Base-by-base conservation (phyloP, 1,140 invertebrate genomes). In the Rhagoletis zephyria region DNA sequence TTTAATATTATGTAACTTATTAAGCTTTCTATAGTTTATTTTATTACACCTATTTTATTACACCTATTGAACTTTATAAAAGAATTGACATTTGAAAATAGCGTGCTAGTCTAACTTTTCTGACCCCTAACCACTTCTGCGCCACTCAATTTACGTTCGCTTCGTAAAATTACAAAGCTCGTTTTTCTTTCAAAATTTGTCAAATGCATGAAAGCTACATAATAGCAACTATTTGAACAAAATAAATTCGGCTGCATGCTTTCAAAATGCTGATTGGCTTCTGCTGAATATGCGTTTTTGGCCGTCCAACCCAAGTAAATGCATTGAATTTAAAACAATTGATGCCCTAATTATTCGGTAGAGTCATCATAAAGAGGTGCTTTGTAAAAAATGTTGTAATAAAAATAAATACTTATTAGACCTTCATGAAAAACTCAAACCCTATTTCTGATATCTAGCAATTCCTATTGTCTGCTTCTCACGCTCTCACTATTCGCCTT, bases 261-360 rank as follows among this genome's bases (percentile, higher is more conserved):
- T 30, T 30, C 30, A 19, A 40, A 40, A 51, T 56, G 74, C n/a
- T 81, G 74, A 81, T 81, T 81, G 74, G 67, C 67, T 74, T 48
- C 42, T 48, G 3, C 42, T 74, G 67, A 74, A 16, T 74, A 48
- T 0, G 42, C 67, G 30, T 30, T 48, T 74, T 48, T 1, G 45
- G 67, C 40, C 12, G 67, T 45, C 12, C 45, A 5, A 74, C 61
- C 9, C 16, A 63, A 7, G 4, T 63, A 63, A 63, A 63, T 63
- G 42, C n/a, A 74, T 74, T 45, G 42, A 45, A 74, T 48, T 48
- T 3, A 48, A 74, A 45, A 45, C 67, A 74, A 74, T 74, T 74
- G 67, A 74, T 16, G 67, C 67, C 67, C 19, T 14, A 74, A 74
- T 42, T 48, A 3, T 74, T n/a, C 14, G 16, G 16, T 45, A 45